Conservation (phyloP, 2,113 vertebrate genomes). For the Chinchilla lanigera region DNA sequence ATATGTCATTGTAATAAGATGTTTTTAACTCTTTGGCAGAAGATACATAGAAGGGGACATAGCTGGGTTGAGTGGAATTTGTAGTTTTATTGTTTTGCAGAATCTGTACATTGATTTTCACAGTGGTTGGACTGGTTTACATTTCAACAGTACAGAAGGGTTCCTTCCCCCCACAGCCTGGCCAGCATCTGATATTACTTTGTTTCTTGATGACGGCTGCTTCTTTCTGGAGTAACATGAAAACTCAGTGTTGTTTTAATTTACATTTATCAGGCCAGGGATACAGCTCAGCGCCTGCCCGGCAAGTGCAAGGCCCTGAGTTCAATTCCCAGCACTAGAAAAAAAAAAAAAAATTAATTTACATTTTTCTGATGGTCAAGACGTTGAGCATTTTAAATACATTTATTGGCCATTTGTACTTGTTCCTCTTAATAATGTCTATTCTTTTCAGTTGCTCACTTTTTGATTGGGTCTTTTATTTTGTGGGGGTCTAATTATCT, state of each 20-base stretch:
- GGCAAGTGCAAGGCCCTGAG: no score
- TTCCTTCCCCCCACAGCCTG: background rate
- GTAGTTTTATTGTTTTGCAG: background rate
- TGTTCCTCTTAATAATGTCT: background rate
- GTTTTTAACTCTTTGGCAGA: background rate
- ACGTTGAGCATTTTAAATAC: background rate
- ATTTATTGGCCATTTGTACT: background rate
- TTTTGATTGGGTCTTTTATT: background rate
- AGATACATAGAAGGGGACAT: background rate
- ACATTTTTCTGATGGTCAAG: background rate
- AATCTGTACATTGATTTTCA: background rate
- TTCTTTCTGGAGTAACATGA: background rate
- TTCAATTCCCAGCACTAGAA: no score
- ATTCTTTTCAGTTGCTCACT: background rate
- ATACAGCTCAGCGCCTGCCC: no score
- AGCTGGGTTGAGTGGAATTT: background rate
- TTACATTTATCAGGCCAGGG: background rate
- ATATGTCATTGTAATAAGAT: background rate
- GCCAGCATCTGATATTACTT: background rate
- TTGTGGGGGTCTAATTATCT: background rate
- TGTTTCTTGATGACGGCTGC: background rate
- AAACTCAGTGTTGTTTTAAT: background rate
- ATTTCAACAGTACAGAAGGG: background rate
- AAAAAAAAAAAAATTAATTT: no score
- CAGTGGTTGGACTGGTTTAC: background rate